Percentiles rank a stretch among this genome's conserved stretches.
Evolutionary conservation across 2,113 vertebrate species (phyloP).

Genomic region (Oxyura jamaicensis): DNA sequence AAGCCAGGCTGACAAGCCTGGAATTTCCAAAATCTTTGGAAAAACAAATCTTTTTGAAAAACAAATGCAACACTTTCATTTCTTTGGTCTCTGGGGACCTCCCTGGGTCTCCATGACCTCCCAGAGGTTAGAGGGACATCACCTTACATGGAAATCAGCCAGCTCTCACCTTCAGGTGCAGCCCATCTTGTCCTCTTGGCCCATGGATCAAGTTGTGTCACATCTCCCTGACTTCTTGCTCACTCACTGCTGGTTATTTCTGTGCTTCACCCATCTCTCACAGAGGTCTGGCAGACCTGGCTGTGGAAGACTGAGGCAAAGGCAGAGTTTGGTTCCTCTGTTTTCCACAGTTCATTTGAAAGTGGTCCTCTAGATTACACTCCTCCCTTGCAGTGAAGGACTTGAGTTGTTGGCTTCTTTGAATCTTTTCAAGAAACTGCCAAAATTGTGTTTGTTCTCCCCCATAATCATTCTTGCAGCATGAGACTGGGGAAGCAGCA

Average conservation of each 20-base stretch:
- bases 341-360: background rate
- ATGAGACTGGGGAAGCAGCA: background rate
- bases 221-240: background rate
- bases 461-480: background rate
- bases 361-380: background rate
- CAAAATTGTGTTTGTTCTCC: background rate
- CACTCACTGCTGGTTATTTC: background rate
- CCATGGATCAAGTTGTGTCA: background rate
- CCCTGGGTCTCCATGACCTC: background rate
- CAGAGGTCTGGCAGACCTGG: background rate
- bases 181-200: rapidly evolving
- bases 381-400: background rate
- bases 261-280: background rate
- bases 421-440: background rate
- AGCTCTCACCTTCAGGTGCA: background rate
- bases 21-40: background rate
- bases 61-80: rapidly evolving
- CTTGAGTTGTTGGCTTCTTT: background rate
- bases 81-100: rapidly evolving
- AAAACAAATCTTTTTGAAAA: background rate
- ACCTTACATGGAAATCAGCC: rapidly evolving
- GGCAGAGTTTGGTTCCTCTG: background rate
- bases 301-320: background rate
- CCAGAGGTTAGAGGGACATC: background rate
- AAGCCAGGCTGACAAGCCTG: background rate